These are phyloP conservation scores for Hormaphis cornu DNA, from an alignment of 1,140 invertebrate species.

Conservation along the genomic window DNA sequence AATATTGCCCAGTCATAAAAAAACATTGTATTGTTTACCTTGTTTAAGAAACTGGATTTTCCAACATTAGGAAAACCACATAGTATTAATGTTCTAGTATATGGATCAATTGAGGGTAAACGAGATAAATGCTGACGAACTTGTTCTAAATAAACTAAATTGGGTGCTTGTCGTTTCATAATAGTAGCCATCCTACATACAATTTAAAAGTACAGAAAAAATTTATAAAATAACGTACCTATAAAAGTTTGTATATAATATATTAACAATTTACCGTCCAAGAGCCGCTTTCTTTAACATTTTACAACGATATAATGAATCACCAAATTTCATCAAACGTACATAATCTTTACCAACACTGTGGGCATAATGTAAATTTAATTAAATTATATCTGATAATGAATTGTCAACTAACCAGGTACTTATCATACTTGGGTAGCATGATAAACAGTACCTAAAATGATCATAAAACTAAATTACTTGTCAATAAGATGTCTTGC, in stretches of 20 bases:
- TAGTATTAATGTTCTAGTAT: constrained; percentile 92
- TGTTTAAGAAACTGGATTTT: constrained; percentile 99
- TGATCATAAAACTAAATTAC: constrained; percentile 48
- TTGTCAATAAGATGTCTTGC: constrained; percentile 94
- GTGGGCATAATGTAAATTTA: background rate
- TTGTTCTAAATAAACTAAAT: constrained; percentile 94
- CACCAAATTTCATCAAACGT: constrained; percentile 90
- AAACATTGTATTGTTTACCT: constrained; percentile 51
- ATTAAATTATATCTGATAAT: constrained; percentile 1
- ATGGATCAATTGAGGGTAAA: constrained; percentile 96
- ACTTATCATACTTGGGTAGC: too few species aligned
- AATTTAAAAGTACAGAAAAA: background rate
- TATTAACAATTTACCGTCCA: constrained; percentile 51
- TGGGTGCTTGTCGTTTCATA: constrained; percentile 87
- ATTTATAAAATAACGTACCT: too few species aligned
- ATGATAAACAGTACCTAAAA: too few species aligned
- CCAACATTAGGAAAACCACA: constrained; percentile 99
- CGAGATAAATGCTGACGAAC: constrained; percentile 98
- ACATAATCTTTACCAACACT: constrained; percentile 95
- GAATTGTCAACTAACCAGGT: constrained; percentile 27
- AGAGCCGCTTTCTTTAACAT: constrained; percentile 92
- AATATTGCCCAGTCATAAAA: background rate
- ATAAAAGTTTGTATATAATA: background rate
- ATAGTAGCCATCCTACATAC: constrained; percentile 85
- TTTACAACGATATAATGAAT: constrained; percentile 95